Percentiles rank a stretch among this genome's conserved stretches.
These are phyloP conservation scores for Morpho deidamia DNA, from an alignment of 2,888 invertebrate species.

Conservation along the genomic window DNA sequence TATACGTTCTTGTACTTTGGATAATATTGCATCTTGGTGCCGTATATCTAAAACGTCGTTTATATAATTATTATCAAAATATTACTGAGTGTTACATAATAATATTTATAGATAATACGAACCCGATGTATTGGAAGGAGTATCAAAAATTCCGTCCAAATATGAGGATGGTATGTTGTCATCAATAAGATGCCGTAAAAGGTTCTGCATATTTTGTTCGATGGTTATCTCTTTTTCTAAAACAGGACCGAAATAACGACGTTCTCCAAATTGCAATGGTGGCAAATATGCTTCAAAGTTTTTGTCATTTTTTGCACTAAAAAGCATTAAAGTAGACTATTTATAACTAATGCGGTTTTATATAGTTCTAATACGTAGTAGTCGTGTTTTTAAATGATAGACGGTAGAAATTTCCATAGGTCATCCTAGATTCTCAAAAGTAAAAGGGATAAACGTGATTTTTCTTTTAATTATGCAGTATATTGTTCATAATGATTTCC, in stretches of 20 bases:
- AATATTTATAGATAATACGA: not conserved
- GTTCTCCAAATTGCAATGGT: conserved; percentile 44
- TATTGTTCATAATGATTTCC: too few species aligned
- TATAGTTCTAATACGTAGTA: too few species aligned
- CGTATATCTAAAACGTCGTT: conserved; percentile 42
- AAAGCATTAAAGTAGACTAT: conserved; percentile 5
- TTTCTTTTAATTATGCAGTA: not conserved
- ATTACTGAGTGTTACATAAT: too few species aligned
- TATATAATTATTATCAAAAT: not conserved
- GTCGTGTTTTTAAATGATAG: too few species aligned
- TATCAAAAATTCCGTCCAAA: conserved; percentile 50
- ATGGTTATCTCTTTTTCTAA: conserved; percentile 34
- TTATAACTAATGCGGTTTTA: not conserved
- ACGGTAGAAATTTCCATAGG: too few species aligned
- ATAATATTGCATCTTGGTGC: conserved; percentile 54
- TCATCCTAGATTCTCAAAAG: too few species aligned
- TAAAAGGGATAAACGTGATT: too few species aligned
- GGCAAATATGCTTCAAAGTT: conserved; percentile 46
- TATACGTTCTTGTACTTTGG: conserved; percentile 41
- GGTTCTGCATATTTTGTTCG: conserved; percentile 30
- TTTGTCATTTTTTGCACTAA: conserved; percentile 52
- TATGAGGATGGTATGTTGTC: conserved; percentile 44
- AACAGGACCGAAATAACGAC: conserved; percentile 53
- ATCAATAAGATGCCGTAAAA: conserved; percentile 48
- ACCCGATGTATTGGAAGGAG: conserved; percentile 51